Percentiles rank a stretch among this genome's conserved stretches.
Evolutionary conservation across 2,113 vertebrate species (phyloP).

Genomic region (Anguilla rostrata): DNA sequence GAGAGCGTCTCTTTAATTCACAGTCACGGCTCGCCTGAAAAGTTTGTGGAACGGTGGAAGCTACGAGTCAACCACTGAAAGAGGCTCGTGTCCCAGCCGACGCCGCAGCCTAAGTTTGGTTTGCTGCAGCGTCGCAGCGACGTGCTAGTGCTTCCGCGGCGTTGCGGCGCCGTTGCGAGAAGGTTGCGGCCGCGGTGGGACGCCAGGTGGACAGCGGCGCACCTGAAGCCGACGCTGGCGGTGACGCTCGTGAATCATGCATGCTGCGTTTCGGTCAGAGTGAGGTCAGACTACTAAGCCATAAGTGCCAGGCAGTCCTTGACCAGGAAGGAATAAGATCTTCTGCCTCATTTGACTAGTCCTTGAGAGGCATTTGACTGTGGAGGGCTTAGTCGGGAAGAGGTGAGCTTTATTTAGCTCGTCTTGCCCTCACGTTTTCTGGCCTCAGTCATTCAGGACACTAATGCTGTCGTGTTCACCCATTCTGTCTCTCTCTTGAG

Average conservation of each 20-base stretch:
- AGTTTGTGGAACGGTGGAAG: neutral
- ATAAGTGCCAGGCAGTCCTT: slow-evolving; percentile 23
- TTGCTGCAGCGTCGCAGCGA: neutral
- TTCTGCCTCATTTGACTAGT: neutral
- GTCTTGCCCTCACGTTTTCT: neutral
- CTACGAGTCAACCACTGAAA: neutral
- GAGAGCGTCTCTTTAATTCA: neutral
- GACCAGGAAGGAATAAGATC: neutral
- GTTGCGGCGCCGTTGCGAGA: neutral
- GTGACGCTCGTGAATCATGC: slow-evolving; percentile 18
- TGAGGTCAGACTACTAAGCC: slow-evolving; percentile 27
- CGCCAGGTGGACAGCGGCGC: too few relatives aligned
- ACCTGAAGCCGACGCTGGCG: neutral
- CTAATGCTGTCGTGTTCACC: neutral
- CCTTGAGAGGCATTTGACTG: neutral
- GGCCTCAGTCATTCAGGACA: neutral
- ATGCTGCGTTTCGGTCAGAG: neutral
- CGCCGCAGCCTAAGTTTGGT: neutral
- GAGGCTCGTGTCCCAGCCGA: neutral
- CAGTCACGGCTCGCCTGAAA: neutral
- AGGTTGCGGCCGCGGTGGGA: too few relatives aligned
- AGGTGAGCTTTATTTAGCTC: neutral
- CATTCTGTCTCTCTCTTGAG: neutral
- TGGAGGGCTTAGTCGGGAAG: neutral
- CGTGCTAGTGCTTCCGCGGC: neutral